Evolutionary conservation across 1,140 invertebrate genomes (phyloP).

Genomic region (Saccostrea cuccullata): DNA sequence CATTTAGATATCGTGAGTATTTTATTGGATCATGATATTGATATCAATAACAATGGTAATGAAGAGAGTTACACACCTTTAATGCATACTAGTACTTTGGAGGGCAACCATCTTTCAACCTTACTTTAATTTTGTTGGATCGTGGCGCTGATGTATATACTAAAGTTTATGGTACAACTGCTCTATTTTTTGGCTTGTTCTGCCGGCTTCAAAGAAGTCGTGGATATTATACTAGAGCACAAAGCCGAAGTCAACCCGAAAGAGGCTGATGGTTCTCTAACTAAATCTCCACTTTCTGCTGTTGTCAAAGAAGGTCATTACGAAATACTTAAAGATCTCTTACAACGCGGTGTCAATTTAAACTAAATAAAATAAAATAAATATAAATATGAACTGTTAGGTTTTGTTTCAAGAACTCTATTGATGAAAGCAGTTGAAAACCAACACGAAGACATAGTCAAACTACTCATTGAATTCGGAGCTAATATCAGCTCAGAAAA

Average conservation of each 20-base stretch:
- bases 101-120: background rate
- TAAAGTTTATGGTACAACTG: background rate
- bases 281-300: background rate
- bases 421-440: background rate
- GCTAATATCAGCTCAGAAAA: background rate
- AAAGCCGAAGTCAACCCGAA: background rate
- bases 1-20: background rate
- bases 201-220: too few relatives aligned
- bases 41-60: background rate
- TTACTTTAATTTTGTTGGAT: background rate
- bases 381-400: too few relatives aligned
- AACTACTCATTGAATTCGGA: background rate
- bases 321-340: background rate
- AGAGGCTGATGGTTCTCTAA: background rate
- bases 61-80: background rate
- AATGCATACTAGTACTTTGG: background rate
- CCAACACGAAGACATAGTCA: background rate
- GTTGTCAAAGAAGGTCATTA: background rate
- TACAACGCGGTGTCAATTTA: background rate
- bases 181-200: background rate
- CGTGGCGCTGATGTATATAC: background rate
- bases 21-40: background rate
- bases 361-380: too few relatives aligned
- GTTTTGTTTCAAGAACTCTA: background rate
- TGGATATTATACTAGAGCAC: background rate